These are phyloP conservation scores for Botia kubotai DNA, from an alignment of 2,797 vertebrate genomes.

Conservation along the genomic window DNA sequence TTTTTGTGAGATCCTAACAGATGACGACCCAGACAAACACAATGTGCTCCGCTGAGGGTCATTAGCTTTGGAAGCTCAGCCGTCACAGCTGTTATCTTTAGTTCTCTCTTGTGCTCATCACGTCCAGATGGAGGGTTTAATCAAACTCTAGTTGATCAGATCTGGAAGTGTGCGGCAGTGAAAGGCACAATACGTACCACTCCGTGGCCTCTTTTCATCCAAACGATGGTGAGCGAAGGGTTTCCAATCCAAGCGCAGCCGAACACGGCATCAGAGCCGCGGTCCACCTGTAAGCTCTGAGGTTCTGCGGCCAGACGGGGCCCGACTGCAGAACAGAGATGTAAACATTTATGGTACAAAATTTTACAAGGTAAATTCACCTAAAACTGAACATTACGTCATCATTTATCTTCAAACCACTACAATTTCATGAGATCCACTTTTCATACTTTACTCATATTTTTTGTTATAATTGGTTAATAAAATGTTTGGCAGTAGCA, in stretches of 20 bases:
- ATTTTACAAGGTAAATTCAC: too few species aligned
- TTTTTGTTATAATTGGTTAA: too few species aligned
- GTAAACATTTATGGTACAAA: background rate
- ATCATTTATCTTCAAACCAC: too few species aligned
- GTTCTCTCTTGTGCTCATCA: constrained; percentile 5
- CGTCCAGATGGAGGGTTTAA: constrained; percentile 32
- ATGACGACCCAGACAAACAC: constrained; percentile 42
- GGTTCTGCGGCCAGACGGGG: constrained; percentile 94
- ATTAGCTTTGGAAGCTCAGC: constrained; percentile 28
- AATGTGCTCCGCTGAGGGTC: constrained; percentile 30
- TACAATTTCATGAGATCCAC: too few species aligned
- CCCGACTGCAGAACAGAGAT: constrained; percentile 80
- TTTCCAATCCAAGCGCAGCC: constrained; percentile 98
- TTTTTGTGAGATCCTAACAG: constrained; percentile 18
- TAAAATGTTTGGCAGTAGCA: too few species aligned
- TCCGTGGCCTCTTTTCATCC: constrained; percentile 97
- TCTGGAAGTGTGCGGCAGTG: background rate
- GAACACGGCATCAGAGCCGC: constrained; percentile 92
- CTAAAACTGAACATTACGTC: too few species aligned
- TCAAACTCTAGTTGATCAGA: constrained; percentile 9
- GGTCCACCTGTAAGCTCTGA: constrained; percentile 92
- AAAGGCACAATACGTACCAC: constrained; percentile 81
- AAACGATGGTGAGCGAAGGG: constrained; percentile 96
- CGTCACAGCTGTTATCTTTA: constrained; percentile 29
- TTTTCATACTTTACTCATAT: too few species aligned